These are phyloP conservation scores for Rapana venosa DNA, from an alignment of 2,888 invertebrate species.

Conservation along the genomic window DNA sequence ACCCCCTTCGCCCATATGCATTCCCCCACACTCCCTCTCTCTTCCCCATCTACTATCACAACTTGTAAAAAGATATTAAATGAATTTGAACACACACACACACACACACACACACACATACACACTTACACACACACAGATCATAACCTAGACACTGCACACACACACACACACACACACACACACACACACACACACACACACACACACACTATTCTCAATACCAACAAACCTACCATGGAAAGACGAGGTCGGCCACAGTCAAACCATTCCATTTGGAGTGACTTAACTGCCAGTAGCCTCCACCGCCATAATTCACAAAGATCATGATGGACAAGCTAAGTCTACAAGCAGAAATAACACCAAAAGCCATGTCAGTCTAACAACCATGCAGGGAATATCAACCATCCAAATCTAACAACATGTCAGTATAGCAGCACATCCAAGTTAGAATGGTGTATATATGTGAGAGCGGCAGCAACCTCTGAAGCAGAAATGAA, in stretches of 20 bases:
- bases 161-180: constrained; percentile 1
- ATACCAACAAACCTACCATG: constrained; percentile 82
- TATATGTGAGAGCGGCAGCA: no score
- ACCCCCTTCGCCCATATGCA: no score
- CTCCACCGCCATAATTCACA: constrained; percentile 91
- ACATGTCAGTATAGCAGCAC: no score
- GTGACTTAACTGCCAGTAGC: constrained; percentile 91
- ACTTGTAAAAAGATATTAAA: no score
- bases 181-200: constrained; percentile 21
- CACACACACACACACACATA: constrained; percentile 18
- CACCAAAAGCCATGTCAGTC: not conserved
- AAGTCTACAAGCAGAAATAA: constrained; percentile 25
- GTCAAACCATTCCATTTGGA: constrained; percentile 95
- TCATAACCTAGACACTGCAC: no score
- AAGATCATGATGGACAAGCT: constrained; percentile 86
- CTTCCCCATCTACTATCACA: no score
- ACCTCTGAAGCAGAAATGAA: no score
- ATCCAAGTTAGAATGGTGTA: no score
- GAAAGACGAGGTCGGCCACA: constrained; percentile 95
- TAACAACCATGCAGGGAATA: no score
- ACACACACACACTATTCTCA: not conserved
- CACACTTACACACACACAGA: constrained; percentile 16
- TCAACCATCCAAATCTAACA: no score
- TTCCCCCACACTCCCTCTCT: no score
- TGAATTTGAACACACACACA: not conserved